These are phyloP conservation scores for Chaetorhynchus papuensis DNA, from an alignment of 2,113 vertebrate genomes.

Conservation along the genomic window DNA sequence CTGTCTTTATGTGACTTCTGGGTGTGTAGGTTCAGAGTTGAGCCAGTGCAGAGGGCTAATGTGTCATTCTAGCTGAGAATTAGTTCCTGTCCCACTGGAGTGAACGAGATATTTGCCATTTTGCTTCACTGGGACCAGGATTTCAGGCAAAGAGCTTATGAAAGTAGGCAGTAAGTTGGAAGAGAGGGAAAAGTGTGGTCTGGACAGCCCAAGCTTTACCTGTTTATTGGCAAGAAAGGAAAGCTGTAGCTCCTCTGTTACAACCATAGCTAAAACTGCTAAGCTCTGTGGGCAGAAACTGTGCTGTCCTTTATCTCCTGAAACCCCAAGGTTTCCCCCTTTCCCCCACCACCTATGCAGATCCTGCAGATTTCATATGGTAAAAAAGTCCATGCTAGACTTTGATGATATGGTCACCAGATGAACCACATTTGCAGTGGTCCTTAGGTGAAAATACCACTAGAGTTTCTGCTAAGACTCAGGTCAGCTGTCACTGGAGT, in stretches of 20 bases:
- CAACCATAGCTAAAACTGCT: not conserved
- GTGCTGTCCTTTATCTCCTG: not conserved
- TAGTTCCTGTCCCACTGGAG: not conserved
- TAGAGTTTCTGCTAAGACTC: not conserved
- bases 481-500: not conserved
- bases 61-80: not conserved
- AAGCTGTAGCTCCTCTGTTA: not conserved
- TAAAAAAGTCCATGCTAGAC: not conserved
- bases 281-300: not conserved
- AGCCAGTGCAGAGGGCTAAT: not conserved
- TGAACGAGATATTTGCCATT: not conserved
- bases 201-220: not conserved
- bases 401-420: not conserved
- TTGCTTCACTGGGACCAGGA: not conserved
- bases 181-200: not conserved
- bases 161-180: not conserved
- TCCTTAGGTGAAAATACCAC: not conserved
- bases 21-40: not conserved
- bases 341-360: not conserved
- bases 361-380: not conserved
- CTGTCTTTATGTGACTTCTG: not conserved
- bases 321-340: not conserved
- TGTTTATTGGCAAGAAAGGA: not conserved
- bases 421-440: not conserved
- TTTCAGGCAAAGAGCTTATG: not conserved